These are phyloP conservation scores for Pantelozetes paolii DNA, from an alignment of 2,888 invertebrate genomes.

Conservation along the genomic window DNA sequence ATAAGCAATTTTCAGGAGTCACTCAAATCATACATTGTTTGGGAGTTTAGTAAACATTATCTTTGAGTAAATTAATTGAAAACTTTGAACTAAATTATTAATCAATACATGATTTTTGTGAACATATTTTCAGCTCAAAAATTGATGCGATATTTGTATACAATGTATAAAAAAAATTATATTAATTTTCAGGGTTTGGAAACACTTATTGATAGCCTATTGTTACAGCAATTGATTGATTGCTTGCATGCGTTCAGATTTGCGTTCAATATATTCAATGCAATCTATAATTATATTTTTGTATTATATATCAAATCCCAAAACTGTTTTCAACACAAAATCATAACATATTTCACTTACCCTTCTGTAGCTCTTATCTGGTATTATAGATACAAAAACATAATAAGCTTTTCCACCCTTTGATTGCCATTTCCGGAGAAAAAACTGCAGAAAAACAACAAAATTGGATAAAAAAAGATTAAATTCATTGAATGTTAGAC, in stretches of 20 bases:
- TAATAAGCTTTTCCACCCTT: not conserved
- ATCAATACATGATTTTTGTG: no score
- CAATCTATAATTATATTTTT: no score
- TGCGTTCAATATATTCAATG: no score
- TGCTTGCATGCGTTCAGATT: slow-evolving; percentile 5
- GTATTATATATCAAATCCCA: not conserved
- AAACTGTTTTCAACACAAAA: not conserved
- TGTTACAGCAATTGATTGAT: not conserved
- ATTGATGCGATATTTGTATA: no score
- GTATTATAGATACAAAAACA: not conserved
- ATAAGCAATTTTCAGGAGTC: no score
- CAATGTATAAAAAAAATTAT: not conserved
- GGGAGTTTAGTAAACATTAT: no score
- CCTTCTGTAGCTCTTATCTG: not conserved
- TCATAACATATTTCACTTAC: not conserved
- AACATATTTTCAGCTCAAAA: no score
- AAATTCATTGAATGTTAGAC: no score
- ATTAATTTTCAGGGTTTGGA: not conserved
- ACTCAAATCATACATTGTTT: not conserved
- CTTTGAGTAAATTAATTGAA: no score
- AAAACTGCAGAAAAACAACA: not conserved
- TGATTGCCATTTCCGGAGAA: slow-evolving; percentile 32
- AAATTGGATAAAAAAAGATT: not conserved
- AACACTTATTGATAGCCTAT: not conserved
- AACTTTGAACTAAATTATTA: no score